Evolutionary conservation across 2,113 vertebrate species (phyloP).

Genomic region (Perca schrenkii): DNA sequence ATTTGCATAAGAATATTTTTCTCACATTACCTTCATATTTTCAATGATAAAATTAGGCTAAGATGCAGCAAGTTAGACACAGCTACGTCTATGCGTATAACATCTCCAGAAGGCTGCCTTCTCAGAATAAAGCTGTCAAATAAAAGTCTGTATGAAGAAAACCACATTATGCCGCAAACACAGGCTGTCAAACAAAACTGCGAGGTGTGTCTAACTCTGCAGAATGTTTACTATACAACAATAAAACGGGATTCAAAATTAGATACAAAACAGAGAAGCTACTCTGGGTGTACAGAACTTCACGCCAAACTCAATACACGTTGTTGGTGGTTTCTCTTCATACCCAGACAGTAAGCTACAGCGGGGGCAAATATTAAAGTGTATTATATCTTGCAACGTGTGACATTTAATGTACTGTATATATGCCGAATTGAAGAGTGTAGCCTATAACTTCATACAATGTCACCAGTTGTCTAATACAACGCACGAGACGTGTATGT

Average conservation of each 20-base stretch:
- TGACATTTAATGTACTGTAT: rapidly evolving
- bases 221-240: not conserved
- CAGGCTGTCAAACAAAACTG: not conserved
- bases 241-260: not conserved
- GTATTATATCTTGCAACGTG: not conserved
- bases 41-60: not conserved
- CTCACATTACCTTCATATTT: not conserved
- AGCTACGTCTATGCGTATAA: too few relatives aligned
- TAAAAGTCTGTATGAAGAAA: not conserved
- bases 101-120: not conserved
- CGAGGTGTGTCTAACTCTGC: not conserved
- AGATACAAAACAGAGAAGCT: not conserved
- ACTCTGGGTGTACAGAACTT: not conserved
- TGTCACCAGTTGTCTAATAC: rapidly evolving
- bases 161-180: not conserved
- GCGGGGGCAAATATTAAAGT: not conserved
- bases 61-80: not conserved
- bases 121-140: conserved; percentile 8
- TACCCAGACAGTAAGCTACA: rapidly evolving
- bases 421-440: not conserved
- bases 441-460: not conserved
- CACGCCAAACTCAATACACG: not conserved
- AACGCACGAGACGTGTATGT: rapidly evolving
- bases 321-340: not conserved
- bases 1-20: not conserved